These are phyloP conservation scores for Bugulina stolonifera DNA, from an alignment of 2,888 invertebrate genomes.

Conservation along the genomic window DNA sequence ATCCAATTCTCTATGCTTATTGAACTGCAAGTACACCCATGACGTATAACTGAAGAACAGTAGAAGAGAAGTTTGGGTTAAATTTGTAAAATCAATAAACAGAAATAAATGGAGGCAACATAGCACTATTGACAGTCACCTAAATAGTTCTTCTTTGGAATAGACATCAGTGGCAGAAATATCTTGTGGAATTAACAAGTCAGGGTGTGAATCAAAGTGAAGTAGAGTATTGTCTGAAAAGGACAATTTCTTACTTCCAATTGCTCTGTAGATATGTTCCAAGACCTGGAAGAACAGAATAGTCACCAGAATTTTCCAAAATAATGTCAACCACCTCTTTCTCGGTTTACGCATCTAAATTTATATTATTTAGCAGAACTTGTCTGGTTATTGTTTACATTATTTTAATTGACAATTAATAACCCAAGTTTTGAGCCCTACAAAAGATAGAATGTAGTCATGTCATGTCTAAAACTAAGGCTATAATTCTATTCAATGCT, in stretches of 20 bases:
- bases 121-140: constrained; percentile 33
- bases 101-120: constrained; percentile 23
- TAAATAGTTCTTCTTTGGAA: constrained; percentile 60
- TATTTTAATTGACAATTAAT: no score
- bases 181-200: constrained; percentile 74
- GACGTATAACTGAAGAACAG: no score
- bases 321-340: no score
- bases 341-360: no score
- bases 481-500: no score
- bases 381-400: no score
- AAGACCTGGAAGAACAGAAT: constrained; percentile 37
- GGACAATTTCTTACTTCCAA: constrained; percentile 67
- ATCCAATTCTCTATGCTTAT: constrained; percentile 93
- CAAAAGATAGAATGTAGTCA: no score
- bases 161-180: constrained; percentile 70
- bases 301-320: neutral
- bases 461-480: no score
- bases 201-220: constrained; percentile 88
- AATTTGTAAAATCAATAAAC: no score
- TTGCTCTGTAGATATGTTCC: constrained; percentile 45
- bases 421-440: no score
- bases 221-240: constrained; percentile 68
- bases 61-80: no score
- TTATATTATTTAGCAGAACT: no score
- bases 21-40: constrained; percentile 46